Conservation (phyloP, 1,140 invertebrate species). For the Centruroides sculpturatus region DNA sequence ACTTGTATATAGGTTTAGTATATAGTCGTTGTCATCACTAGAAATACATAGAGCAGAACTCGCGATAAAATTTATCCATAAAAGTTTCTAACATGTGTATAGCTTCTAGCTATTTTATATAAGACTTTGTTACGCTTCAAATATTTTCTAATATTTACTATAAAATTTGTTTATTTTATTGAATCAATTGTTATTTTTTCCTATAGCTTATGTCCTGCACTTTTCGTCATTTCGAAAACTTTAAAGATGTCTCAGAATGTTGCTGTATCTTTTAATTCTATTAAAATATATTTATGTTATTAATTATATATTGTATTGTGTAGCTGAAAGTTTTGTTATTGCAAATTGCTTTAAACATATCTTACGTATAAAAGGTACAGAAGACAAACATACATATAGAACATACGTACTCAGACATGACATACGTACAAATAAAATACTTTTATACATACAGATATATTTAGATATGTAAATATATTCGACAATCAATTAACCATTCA, state of each 20-base stretch:
- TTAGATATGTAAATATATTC: too few relatives aligned
- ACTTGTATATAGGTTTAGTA: background rate
- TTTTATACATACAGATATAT: too few relatives aligned
- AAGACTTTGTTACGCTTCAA: background rate
- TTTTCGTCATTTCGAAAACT: slow-evolving; percentile 48
- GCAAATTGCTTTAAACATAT: background rate
- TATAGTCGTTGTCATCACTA: slow-evolving; percentile 3
- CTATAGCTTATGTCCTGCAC: slow-evolving; percentile 44
- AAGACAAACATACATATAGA: too few relatives aligned
- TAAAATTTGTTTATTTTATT: background rate
- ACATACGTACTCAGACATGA: too few relatives aligned
- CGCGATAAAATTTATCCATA: background rate
- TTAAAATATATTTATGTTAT: background rate
- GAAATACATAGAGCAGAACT: background rate
- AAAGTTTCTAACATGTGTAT: background rate
- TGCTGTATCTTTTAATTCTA: slow-evolving; percentile 32
- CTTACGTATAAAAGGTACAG: too few relatives aligned
- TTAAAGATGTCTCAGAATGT: slow-evolving; percentile 53
- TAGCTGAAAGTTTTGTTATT: background rate
- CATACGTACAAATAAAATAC: too few relatives aligned
- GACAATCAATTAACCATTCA: too few relatives aligned
- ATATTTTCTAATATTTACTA: background rate
- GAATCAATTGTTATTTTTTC: background rate
- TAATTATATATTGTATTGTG: background rate
- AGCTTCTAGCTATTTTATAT: background rate